Evolutionary conservation across 2,888 invertebrate genomes (phyloP), one percentile per base, ranked within the genome.

Genomic region (Tromatobia lineatoria): DNA sequence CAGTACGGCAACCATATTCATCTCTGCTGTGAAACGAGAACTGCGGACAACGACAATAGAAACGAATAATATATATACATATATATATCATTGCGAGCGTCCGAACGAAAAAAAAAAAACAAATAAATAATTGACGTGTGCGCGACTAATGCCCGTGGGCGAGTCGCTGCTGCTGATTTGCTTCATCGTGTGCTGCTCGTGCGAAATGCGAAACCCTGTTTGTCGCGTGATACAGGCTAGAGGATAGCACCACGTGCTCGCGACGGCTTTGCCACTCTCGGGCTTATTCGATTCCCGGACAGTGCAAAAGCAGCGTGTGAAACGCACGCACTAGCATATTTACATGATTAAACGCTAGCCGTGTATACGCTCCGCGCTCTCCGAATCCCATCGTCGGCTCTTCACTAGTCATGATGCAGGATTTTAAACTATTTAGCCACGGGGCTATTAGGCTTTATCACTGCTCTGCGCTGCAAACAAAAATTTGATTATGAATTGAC

Each of bases 171-270:
- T 59, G 74, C 67, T 75, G 52, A 69, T 74, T 67, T 52, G 61
- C 61, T 34, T 75, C 59, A 75, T 75, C 42, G 47, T 59, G 52
- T 25, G 69, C 70, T 42, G 20, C 54, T 61, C 61, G 80, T 66
- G 80, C 77, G 89, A 88, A 89, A 89, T 87, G 57, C 47, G 88
- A 89, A 77, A 87, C 88, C 76, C 66, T 50, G 52, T 61, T 74
- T 82, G 84, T 89, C 85, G 86, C 78, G 74, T 80, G 88, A 89
- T 88, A 78, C 75, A 45, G 45, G 11, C 1, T 29, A 1, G 38
- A 18, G 38, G 38, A 70, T 76, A 20, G 23, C 61, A 29, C 47
- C 59, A 20, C 50, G 80, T 75, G 74, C 70, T 15, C 38, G 20
- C 29, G 11, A 18, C 11, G 11, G 13, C 47, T 47, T 23, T 50